Base-by-base conservation (phyloP, 1,140 invertebrate species). In the Amphibalanus amphitrite region DNA sequence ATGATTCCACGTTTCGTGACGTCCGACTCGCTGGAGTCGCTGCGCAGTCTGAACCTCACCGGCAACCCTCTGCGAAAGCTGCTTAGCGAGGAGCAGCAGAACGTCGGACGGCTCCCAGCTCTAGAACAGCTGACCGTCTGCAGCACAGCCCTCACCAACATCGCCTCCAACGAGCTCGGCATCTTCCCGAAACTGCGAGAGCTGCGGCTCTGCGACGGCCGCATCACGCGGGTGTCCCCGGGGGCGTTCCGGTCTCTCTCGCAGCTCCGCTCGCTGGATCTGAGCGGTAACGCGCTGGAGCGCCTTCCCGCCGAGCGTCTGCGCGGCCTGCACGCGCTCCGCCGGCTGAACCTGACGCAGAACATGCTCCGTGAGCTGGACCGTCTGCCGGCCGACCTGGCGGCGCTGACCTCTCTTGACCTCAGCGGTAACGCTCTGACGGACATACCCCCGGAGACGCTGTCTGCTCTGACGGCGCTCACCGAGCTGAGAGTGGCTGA, bases 161-260 rank as follows among this genome's bases (percentile, higher is more conserved):
- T 95, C 6, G 92, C 91, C 0, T 91, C 90, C 67, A 89, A 89
- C 76, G 92, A 94, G 76, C 93, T 95, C 77, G 87, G 91, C 76
- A 86, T 89, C n/a, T 93, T 93, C 76, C 88, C 90, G 3, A 85
- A 86, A 0, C 81, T 95, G 17, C 83, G 89, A 75, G 87, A 88
- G 75, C 82, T 95, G 26, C 88, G 86, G 74, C 79, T 95, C 59
- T 82, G 84, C 1, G 82, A 86, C 73, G 95, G 94, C 78, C 83
- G 85, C 73, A 90, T 95, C 30, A 85, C 85, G 6, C 84, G 89
- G 73, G 84, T 95, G 70, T 93, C 91, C 0, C 91, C 92, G 0
- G 89, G 90, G 1, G 89, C 91, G 40, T 95, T 95, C 78, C 84
- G 85, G 64, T 86, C 86, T 72, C 80, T 95, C 26, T 84, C 85